Base-by-base conservation (phyloP, 2,888 invertebrate genomes). In the Caradrina clavipalpis region DNA sequence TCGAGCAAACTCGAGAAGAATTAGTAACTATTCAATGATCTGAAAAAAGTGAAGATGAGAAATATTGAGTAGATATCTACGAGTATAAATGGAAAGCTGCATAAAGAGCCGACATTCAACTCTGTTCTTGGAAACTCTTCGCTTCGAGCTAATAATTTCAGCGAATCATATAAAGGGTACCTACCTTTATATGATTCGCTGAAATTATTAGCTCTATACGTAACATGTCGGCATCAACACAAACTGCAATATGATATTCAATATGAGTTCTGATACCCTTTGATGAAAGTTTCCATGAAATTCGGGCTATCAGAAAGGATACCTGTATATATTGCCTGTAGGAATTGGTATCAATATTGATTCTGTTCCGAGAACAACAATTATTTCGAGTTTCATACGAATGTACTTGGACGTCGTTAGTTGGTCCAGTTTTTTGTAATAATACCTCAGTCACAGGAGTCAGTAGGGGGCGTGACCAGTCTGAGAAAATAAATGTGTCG, bases 401-500 rank as follows among this genome's bases (percentile, higher is more conserved):
- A 61, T 11, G 7, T 50, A 61, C 61, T 61, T 62, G 50, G 4
- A 21, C 17, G 26, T 61, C 61, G 50, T 64, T 62, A 63, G 65
- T 55, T 66, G 45, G 39, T 39, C 64, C 19, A 56, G 50, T 65
- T 80, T 68, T 78, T 80, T 70, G 62, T 60, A 61, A 58, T 45
- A 71, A 65, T 63, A 69, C 61, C 65, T 78, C 64, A 58, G 65
- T 51, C 51, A 59, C 54, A 57, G 54, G 22, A 61, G 42, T 57
- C 60, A 47, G 47, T 21, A 22, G 50, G 51, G 13, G 69, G 69
- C 60, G 69, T 63, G 59, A 31, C 59, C 55, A 57, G 51, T 59
- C 67, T 56, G n/a, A 71, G 67, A 67, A 80, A 82, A 84, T 78
- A 76, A 80, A 80, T 80, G 76, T 82, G 80, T 72, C 61, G 70